Evolutionary conservation across 2,888 invertebrate genomes (phyloP).

Genomic region (Tinea trinotella): DNA sequence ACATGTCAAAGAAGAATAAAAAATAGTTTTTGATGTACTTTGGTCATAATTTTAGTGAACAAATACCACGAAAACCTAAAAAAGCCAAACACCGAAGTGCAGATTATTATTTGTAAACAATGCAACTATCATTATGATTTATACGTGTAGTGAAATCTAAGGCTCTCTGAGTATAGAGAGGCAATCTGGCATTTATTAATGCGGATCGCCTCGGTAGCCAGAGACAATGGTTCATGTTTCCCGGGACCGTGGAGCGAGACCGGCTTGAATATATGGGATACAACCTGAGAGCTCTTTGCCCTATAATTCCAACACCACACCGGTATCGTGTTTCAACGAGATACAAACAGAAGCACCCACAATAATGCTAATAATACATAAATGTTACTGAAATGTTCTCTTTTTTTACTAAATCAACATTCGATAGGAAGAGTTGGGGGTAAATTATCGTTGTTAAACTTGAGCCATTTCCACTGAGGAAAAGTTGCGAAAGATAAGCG

Average conservation of each 20-base stretch:
- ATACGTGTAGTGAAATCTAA: conserved; percentile 23
- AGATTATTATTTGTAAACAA: not conserved
- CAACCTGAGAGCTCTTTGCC: not conserved
- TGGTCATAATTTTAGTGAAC: too few relatives aligned
- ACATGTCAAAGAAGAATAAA: too few relatives aligned
- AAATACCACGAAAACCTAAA: too few relatives aligned
- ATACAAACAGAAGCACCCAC: not conserved
- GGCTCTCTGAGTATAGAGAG: conserved; percentile 24
- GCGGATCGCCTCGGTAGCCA: conserved; percentile 40
- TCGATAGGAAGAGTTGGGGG: conserved; percentile 1
- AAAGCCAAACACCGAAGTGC: too few relatives aligned
- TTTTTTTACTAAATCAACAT: conserved; percentile 11
- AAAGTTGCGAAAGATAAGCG: conserved; percentile 59
- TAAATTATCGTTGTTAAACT: conserved; percentile 25
- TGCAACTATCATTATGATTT: not conserved
- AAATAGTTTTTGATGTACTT: too few relatives aligned
- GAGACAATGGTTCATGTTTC: conserved; percentile 46
- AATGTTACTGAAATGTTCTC: not conserved
- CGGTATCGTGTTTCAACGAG: not conserved
- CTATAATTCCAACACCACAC: conserved; percentile 3
- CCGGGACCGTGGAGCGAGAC: conserved; percentile 36
- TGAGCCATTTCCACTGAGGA: conserved; percentile 37
- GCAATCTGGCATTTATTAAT: conserved; percentile 49
- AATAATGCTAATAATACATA: not conserved
- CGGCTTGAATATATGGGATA: conserved; percentile 6